These are phyloP conservation scores for Drosophila sproati DNA, from an alignment of 1,140 invertebrate species.

Conservation along the genomic window DNA sequence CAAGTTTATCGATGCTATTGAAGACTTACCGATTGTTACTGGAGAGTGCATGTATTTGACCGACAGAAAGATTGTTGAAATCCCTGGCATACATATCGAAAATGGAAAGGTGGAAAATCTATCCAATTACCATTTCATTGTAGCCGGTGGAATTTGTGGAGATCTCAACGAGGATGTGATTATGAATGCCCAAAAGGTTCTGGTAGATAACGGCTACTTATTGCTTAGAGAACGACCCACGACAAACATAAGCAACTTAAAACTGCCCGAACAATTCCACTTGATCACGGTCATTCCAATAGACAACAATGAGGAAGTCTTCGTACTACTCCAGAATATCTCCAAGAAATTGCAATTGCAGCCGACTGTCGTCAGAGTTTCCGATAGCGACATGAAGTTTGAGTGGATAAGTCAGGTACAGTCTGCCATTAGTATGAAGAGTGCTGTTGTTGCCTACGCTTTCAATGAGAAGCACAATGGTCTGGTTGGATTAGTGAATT, in stretches of 20 bases:
- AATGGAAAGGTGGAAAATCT: conserved; percentile 87
- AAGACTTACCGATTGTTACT: conserved; percentile 87
- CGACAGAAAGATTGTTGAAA: conserved; percentile 84
- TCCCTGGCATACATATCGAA: conserved; percentile 87
- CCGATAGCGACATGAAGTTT: conserved; percentile 81
- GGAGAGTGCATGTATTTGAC: conserved; percentile 85
- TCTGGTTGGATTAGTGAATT: conserved; percentile 93
- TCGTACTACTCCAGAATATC: conserved; percentile 82
- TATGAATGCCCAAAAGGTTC: conserved; percentile 54
- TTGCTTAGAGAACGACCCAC: conserved; percentile 84
- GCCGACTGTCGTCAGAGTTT: conserved; percentile 71
- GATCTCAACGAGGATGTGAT: conserved; percentile 35
- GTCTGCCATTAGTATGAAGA: conserved; percentile 85
- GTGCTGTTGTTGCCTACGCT: conserved; percentile 85
- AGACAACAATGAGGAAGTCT: conserved; percentile 60
- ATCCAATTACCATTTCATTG: conserved; percentile 86
- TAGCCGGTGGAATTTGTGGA: conserved; percentile 84
- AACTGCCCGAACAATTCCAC: conserved; percentile 53
- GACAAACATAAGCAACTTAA: conserved; percentile 41
- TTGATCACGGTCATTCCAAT: conserved; percentile 73
- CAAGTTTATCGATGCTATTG: conserved; percentile 86
- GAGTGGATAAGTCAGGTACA: conserved; percentile 86
- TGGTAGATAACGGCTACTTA: conserved; percentile 85
- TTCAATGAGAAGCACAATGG: conserved; percentile 90
- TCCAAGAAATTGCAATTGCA: conserved; percentile 53